Evolutionary conservation across 2,113 vertebrate species (phyloP).

Genomic region (Australoheros scitulus): DNA sequence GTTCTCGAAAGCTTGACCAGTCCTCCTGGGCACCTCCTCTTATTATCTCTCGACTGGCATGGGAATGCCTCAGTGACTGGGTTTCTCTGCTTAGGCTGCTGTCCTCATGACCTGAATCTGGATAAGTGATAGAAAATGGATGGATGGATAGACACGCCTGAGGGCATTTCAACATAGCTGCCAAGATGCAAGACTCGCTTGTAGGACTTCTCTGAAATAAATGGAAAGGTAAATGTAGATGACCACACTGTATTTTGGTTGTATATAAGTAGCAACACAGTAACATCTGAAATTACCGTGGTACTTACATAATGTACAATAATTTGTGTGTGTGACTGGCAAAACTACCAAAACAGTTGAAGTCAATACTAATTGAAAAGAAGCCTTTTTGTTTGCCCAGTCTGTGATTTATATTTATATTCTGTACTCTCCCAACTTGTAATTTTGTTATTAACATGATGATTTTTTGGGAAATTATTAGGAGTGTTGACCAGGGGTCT

Average conservation of each 20-base stretch:
- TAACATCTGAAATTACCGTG: neutral
- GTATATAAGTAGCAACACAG: neutral
- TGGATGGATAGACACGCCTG: no score
- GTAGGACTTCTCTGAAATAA: no score
- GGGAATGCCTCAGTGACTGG: no score
- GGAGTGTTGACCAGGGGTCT: neutral
- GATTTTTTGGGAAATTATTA: neutral
- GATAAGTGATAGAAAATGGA: no score
- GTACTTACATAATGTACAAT: neutral
- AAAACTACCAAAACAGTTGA: neutral
- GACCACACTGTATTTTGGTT: neutral
- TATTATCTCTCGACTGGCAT: no score
- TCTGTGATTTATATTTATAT: neutral
- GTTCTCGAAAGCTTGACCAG: no score
- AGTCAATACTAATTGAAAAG: neutral
- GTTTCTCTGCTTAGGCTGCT: no score
- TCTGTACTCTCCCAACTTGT: neutral
- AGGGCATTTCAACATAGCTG: no score
- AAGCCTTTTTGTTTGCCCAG: neutral
- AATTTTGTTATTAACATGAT: neutral
- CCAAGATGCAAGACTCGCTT: no score
- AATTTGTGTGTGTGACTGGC: neutral
- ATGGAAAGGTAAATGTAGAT: neutral
- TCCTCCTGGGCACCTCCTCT: no score
- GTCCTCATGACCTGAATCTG: no score